Conservation (phyloP, 2,113 vertebrate species). For the Halcyon senegalensis region DNA sequence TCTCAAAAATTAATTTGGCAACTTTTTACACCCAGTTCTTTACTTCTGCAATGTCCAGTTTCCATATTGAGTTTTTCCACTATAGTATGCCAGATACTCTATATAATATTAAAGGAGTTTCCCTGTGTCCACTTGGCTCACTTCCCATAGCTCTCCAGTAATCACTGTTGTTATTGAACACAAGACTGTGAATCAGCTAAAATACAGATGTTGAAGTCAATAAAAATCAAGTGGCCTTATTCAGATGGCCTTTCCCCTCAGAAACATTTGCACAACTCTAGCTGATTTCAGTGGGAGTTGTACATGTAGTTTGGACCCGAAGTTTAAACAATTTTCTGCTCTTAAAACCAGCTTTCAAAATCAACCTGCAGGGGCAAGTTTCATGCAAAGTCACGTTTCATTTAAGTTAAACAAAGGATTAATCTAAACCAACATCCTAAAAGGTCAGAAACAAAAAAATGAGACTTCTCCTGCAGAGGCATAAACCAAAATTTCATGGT, state of each 20-base stretch:
- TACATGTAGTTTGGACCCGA: not conserved
- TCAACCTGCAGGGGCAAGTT: not conserved
- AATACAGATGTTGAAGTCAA: constrained; percentile 24
- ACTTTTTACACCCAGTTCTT: constrained; percentile 18
- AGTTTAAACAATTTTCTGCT: not conserved
- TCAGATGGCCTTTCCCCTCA: not conserved
- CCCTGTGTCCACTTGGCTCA: constrained; percentile 50
- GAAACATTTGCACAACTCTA: not conserved
- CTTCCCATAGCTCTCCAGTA: constrained; percentile 47
- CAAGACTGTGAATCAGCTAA: constrained; percentile 40
- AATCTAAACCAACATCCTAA: not conserved
- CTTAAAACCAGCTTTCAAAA: not conserved
- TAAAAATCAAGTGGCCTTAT: constrained; percentile 2
- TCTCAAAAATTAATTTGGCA: not conserved
- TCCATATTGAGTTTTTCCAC: constrained; percentile 57
- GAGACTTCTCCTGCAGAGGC: not conserved
- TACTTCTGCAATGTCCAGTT: constrained; percentile 27
- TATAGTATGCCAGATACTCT: constrained; percentile 40
- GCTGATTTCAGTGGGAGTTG: not conserved
- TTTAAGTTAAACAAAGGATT: not conserved
- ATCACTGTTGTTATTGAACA: constrained; percentile 1
- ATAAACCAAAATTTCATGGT: not conserved
- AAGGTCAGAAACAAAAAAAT: not conserved
- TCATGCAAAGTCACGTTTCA: not conserved
- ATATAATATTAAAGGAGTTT: constrained; percentile 58